phyloP scores from a whole-genome alignment of 1,140 invertebrate genomes.

The Tetramorium parvispinum region DNA sequence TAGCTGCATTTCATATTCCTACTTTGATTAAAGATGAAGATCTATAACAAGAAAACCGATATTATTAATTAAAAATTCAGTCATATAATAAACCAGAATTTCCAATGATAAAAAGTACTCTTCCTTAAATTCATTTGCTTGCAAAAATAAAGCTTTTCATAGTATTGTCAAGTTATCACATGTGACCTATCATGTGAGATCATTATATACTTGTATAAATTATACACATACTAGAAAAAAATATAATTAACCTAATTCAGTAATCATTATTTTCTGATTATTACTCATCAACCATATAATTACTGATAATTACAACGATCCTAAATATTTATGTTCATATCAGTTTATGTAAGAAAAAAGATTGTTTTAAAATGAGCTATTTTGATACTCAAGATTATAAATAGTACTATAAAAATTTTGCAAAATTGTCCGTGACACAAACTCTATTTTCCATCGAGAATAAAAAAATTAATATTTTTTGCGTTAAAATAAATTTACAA shows the following conservation, averaged over 20 bases:
- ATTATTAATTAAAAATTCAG: constrained; percentile 47
- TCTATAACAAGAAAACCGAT: constrained; percentile 26
- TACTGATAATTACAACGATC: background rate
- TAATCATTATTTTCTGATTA: background rate
- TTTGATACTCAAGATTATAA: background rate
- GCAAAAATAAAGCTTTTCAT: constrained; percentile 21
- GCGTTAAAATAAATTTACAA: background rate
- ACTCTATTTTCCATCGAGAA: background rate
- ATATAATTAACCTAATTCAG: background rate
- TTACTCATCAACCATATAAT: background rate
- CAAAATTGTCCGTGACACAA: background rate
- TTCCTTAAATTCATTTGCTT: constrained; percentile 17
- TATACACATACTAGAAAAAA: background rate
- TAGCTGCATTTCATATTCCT: constrained; percentile 12
- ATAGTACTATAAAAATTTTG: background rate
- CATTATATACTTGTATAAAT: constrained; percentile 31
- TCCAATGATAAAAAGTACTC: background rate
- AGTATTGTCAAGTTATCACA: constrained; percentile 26
- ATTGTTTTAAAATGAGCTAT: background rate
- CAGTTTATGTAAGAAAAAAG: background rate
- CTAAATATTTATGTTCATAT: background rate
- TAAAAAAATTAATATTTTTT: background rate
- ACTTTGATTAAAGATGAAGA: background rate
- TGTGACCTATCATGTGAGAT: constrained; percentile 5
- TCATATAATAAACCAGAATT: constrained; percentile 21